These are phyloP conservation scores for Pinctada fucata DNA, from an alignment of 2,888 invertebrate species.

Conservation along the genomic window DNA sequence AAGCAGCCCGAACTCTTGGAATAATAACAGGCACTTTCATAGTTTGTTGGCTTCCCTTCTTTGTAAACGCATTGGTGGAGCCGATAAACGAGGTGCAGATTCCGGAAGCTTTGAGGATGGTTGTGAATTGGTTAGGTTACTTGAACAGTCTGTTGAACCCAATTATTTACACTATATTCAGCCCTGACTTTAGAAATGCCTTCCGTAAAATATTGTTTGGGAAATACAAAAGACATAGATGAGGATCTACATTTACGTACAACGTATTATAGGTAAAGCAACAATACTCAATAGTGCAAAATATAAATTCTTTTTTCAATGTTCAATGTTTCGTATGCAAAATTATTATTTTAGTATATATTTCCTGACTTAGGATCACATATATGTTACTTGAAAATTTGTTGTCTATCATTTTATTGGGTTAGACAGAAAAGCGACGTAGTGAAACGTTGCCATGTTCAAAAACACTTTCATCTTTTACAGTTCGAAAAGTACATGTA, in stretches of 20 bases:
- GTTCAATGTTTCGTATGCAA: too few species aligned
- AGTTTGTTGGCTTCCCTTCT: conserved; percentile 96
- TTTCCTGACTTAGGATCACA: too few species aligned
- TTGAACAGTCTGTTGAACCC: conserved; percentile 94
- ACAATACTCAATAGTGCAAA: too few species aligned
- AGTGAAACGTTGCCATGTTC: too few species aligned
- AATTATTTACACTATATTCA: conserved; percentile 96
- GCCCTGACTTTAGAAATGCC: conserved; percentile 92
- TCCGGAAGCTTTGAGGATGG: conserved; percentile 71
- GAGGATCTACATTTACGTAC: neutral
- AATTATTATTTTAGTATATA: too few species aligned
- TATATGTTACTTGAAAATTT: too few species aligned
- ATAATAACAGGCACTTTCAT: conserved; percentile 94
- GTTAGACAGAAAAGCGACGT: too few species aligned
- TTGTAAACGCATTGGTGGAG: conserved; percentile 90
- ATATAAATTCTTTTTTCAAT: too few species aligned
- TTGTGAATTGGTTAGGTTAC: conserved; percentile 90
- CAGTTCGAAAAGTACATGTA: too few species aligned
- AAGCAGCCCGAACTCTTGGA: conserved; percentile 76
- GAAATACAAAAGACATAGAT: conserved; percentile 58
- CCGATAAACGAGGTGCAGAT: conserved; percentile 82
- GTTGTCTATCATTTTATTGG: too few species aligned
- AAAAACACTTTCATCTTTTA: too few species aligned
- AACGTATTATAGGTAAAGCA: too few species aligned
- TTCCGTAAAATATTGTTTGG: conserved; percentile 87